Conservation (phyloP, 2,888 invertebrate genomes). For the Agrilus mali region DNA sequence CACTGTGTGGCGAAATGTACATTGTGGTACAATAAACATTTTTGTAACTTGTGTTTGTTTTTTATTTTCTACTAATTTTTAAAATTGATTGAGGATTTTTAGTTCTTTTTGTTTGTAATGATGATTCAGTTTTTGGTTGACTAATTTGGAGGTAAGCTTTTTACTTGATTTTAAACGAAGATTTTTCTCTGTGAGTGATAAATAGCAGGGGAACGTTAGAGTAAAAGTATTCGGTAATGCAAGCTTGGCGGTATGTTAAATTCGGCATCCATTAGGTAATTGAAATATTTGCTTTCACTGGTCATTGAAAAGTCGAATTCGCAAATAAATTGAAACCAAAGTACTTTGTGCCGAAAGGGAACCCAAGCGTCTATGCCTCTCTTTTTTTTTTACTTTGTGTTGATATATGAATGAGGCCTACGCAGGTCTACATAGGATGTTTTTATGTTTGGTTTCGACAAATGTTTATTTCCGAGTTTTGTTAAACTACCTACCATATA, state of each 20-base stretch:
- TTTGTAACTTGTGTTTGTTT: no score
- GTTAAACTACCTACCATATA: no score
- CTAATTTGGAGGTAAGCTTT: no score
- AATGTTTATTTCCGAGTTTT: no score
- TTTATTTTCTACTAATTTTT: no score
- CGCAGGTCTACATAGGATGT: slow-evolving; percentile 7
- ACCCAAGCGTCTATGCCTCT: slow-evolving; percentile 15
- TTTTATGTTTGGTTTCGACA: slow-evolving; percentile 7
- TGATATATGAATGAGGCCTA: background rate
- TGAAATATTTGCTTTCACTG: slow-evolving; percentile 32
- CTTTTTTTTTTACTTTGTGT: slow-evolving; percentile 13
- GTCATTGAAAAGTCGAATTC: slow-evolving; percentile 32
- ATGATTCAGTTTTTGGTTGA: no score
- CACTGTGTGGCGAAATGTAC: no score
- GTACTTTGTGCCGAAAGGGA: slow-evolving; percentile 27
- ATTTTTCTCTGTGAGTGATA: no score
- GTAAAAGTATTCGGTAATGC: slow-evolving; percentile 17
- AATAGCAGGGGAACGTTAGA: background rate
- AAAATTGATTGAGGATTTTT: no score
- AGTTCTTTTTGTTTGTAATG: no score
- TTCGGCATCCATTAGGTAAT: slow-evolving; percentile 33
- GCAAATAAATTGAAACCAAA: slow-evolving; percentile 26
- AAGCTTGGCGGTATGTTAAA: slow-evolving; percentile 22
- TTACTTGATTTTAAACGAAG: no score
- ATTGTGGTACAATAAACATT: no score